These are phyloP conservation scores for Cavia aperea DNA, from an alignment of 2,113 vertebrate species.

Conservation along the genomic window DNA sequence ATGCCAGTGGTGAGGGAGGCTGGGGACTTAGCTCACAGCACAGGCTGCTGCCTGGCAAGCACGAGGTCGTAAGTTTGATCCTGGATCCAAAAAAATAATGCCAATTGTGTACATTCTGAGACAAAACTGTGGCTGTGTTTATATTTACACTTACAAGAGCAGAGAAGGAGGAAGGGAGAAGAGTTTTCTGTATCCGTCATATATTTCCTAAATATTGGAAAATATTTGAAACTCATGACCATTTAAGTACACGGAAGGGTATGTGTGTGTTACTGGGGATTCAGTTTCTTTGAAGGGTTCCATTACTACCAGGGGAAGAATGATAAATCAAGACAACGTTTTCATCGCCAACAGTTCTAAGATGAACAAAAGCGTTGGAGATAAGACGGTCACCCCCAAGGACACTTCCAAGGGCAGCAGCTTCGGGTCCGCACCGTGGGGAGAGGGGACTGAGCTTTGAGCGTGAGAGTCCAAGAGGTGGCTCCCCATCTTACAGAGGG, in stretches of 20 bases:
- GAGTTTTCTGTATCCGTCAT: not conserved
- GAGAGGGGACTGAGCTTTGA: not conserved
- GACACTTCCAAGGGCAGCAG: too few species aligned
- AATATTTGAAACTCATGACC: not conserved
- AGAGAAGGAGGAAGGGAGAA: too few species aligned
- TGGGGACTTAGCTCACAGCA: too few species aligned
- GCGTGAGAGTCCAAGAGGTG: not conserved
- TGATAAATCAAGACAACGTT: not conserved
- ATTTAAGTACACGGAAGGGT: not conserved
- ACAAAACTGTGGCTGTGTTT: not conserved
- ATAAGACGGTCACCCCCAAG: fast-evolving
- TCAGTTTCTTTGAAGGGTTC: not conserved
- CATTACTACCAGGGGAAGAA: not conserved
- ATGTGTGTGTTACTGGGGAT: not conserved
- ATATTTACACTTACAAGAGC: fast-evolving
- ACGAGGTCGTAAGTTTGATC: too few species aligned
- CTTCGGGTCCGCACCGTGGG: not conserved
- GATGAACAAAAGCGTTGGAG: not conserved
- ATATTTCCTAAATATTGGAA: not conserved
- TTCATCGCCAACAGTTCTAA: not conserved
- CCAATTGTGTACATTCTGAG: not conserved
- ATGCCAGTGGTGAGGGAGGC: not conserved
- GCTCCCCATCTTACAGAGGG: constrained; percentile 68
- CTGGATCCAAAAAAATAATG: too few species aligned
- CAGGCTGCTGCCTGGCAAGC: too few species aligned